Base-by-base conservation (phyloP, 2,888 invertebrate genomes). In the Epicampocera succincta region DNA sequence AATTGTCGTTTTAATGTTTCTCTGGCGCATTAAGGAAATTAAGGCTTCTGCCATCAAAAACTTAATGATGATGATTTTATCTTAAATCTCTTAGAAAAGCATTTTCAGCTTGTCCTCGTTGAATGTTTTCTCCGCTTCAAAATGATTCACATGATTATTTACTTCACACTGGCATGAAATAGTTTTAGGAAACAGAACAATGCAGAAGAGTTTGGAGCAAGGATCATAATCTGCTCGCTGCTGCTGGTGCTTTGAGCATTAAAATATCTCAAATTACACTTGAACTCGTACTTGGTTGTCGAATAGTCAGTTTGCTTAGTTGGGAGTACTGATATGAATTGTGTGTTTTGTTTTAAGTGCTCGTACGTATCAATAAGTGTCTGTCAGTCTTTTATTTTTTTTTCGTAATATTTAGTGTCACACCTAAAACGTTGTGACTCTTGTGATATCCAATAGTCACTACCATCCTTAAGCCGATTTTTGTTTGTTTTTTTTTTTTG, bases 391-490 rank as follows among this genome's bases (percentile, higher is more conserved):
- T n/a, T n/a, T n/a, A n/a, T 25, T 25, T 25, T 5, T 68, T 42
- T 60, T 21, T 29, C 69, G 46, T 63, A 66, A 29, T 66, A 25
- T 77, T 52, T 61, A 69, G 76, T 77, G 63, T 71, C 61, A 65
- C 61, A 63, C 48, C 54, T 77, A 63, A 69, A 76, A 40, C 33
- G 33, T 56, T 56, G 60, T 61, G 15, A 33, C 15, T 50, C 42
- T 58, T 56, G 66, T 76, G 63, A 61, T 81, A 61, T 68, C 79
- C 54, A 73, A 66, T 60, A 65, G 52, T 63, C 58, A n/a, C 13
- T 12, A 21, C 13, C 50, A 38, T 17, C 48, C 17, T 44, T 38
- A 13, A 50, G 33, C 48, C 11, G 12, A 48, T 29, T 61, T 44
- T 46, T 6, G 25, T 44, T 25, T 44, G n/a, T 21, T 33, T 8